Percentiles rank a stretch among this genome's conserved stretches.
These are phyloP conservation scores for Nomada ferruginata DNA, from an alignment of 2,888 invertebrate genomes.

Conservation along the genomic window DNA sequence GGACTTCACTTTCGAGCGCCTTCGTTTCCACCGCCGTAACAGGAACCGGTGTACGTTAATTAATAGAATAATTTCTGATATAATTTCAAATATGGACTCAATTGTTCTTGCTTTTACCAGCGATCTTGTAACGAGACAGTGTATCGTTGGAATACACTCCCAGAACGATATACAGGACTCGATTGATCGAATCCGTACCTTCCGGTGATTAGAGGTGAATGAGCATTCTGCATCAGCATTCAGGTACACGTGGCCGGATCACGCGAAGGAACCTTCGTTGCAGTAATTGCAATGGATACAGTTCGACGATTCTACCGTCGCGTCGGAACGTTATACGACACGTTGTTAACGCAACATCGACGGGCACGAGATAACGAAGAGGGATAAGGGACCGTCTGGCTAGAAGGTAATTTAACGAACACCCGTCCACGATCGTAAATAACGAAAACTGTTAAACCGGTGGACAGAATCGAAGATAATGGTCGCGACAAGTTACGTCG, in stretches of 20 bases:
- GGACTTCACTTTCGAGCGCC: too few species aligned
- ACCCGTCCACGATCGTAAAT: background rate
- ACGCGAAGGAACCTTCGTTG: constrained; percentile 53
- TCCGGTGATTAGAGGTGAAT: constrained; percentile 13
- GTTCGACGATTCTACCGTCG: background rate
- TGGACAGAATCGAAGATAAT: background rate
- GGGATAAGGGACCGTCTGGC: constrained; percentile 16
- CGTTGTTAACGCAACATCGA: constrained; percentile 29
- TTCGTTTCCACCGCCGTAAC: too few species aligned
- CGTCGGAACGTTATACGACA: constrained; percentile 1
- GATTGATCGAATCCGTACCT: background rate
- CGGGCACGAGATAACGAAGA: constrained; percentile 35
- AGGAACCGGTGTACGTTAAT: too few species aligned
- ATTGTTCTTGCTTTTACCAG: too few species aligned
- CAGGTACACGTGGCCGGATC: constrained; percentile 18
- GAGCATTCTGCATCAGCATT: background rate
- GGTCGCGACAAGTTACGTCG: background rate
- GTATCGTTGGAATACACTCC: too few species aligned
- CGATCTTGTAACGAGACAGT: too few species aligned
- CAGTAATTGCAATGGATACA: constrained; percentile 45
- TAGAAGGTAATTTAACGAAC: constrained; percentile 24
- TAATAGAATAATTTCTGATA: too few species aligned
- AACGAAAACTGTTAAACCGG: background rate
- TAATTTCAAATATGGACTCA: too few species aligned
- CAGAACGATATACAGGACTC: too few species aligned